These are phyloP conservation scores for Porites rus DNA, from an alignment of 92 coral and sea anemone species.

Conservation along the genomic window DNA sequence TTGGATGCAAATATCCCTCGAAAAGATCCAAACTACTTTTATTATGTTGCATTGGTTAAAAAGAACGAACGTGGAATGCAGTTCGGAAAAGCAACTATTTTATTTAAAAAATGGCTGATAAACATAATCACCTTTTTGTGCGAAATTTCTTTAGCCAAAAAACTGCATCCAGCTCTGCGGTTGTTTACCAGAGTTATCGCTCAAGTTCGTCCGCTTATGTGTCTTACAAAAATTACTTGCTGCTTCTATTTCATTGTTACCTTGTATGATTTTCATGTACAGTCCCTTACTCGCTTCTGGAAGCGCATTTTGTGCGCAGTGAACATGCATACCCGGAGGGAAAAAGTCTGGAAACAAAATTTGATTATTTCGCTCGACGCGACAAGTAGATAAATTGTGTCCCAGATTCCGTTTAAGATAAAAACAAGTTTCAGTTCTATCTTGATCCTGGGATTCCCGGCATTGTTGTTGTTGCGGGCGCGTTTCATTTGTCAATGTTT, in stretches of 20 bases:
- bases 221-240: slow-evolving; percentile 4
- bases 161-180: slow-evolving; percentile 51
- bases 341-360: slow-evolving; percentile 48
- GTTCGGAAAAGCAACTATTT: no score
- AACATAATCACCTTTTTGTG: background rate
- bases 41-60: background rate
- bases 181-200: slow-evolving; percentile 6
- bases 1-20: background rate
- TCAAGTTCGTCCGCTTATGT: background rate
- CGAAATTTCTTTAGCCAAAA: slow-evolving; percentile 18
- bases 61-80: no score
- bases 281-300: slow-evolving; percentile 44
- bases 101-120: background rate
- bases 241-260: slow-evolving; percentile 6
- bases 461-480: slow-evolving; percentile 2
- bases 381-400: slow-evolving; percentile 16
- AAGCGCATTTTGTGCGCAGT: slow-evolving; percentile 48
- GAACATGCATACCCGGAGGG: slow-evolving; percentile 53
- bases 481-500: background rate
- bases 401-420: slow-evolving; percentile 33
- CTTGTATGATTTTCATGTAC: slow-evolving; percentile 48
- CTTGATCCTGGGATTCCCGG: background rate
- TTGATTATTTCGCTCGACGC: slow-evolving; percentile 21
- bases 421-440: slow-evolving; percentile 5
- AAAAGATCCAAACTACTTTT: no score